A percentile compares a stretch with the other conserved stretches of the same genome.
Conservation (phyloP, 2,888 invertebrate species). For the Perdita meconis region DNA sequence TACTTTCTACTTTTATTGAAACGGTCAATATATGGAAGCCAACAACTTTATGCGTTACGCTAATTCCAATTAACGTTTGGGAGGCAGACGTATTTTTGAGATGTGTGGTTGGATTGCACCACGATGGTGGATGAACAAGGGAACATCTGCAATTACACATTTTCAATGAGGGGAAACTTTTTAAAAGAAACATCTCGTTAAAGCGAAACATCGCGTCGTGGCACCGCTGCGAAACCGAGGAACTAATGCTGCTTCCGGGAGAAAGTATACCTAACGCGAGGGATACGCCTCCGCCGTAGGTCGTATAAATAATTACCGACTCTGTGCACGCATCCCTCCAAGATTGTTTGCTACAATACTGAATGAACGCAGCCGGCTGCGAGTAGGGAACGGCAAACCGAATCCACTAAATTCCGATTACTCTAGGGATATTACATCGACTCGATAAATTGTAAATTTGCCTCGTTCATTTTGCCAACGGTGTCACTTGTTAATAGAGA, state of each 20-base stretch:
- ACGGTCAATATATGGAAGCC: too few species aligned
- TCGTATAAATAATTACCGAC: conserved; percentile 47
- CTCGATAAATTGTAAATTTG: conserved; percentile 37
- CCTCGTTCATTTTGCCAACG: conserved; percentile 43
- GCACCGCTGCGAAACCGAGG: too few species aligned
- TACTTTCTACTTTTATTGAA: too few species aligned
- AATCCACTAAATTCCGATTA: conserved; percentile 39
- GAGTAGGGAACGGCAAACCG: neutral
- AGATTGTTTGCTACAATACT: conserved; percentile 23
- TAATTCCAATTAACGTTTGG: conserved; percentile 46
- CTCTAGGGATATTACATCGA: conserved; percentile 10
- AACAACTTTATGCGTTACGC: too few species aligned
- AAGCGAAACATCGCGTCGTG: conserved; percentile 39
- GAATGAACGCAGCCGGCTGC: conserved; percentile 26
- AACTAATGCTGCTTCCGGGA: conserved; percentile 26
- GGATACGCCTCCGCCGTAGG: conserved; percentile 22
- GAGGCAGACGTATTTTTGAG: conserved; percentile 32
- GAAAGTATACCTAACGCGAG: conserved; percentile 38
- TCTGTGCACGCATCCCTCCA: conserved; percentile 26
- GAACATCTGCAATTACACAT: conserved; percentile 50
- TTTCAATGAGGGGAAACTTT: conserved; percentile 58
- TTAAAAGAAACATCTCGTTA: conserved; percentile 60
- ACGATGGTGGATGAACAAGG: conserved; percentile 27
- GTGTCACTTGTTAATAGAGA: conserved; percentile 44
- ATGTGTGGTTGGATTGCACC: conserved; percentile 3